These are phyloP conservation scores for Rana temporaria DNA, from an alignment of 2,113 vertebrate species.

Conservation along the genomic window DNA sequence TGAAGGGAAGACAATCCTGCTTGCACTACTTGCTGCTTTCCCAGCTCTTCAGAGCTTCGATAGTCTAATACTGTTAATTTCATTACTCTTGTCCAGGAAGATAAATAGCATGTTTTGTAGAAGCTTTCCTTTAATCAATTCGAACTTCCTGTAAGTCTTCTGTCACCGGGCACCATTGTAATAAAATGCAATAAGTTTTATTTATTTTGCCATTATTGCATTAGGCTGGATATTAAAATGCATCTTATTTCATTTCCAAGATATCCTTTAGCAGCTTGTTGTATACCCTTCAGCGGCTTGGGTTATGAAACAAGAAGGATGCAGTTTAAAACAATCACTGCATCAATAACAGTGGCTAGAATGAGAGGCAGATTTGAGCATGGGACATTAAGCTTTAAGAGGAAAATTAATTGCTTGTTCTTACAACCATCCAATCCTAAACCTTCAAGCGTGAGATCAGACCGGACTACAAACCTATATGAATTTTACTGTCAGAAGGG, in stretches of 20 bases:
- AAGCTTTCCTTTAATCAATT: neutral
- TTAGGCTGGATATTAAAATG: constrained; percentile 1
- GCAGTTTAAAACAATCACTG: constrained; percentile 23
- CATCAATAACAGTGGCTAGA: constrained; percentile 35
- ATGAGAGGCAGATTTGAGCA: constrained; percentile 40
- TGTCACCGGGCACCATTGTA: neutral
- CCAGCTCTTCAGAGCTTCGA: too few relatives aligned
- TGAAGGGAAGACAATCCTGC: neutral
- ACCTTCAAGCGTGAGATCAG: neutral
- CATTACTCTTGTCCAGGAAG: neutral
- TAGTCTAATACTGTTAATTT: neutral
- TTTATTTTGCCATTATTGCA: neutral
- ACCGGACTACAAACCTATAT: neutral
- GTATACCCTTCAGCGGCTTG: constrained; percentile 4
- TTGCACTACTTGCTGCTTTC: neutral
- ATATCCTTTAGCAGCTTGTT: constrained; percentile 13
- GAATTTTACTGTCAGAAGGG: constrained; percentile 25
- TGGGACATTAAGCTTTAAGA: constrained; percentile 46
- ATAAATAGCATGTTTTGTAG: neutral
- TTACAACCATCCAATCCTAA: constrained; percentile 40
- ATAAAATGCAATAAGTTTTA: neutral
- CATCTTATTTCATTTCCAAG: neutral
- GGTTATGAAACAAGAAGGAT: constrained; percentile 13
- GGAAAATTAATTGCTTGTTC: constrained; percentile 50
- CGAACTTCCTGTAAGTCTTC: neutral